A percentile compares a stretch with the other conserved stretches of the same genome.
Evolutionary conservation across 2,797 vertebrate species (phyloP).

Genomic region (Sarcoramphus papa): DNA sequence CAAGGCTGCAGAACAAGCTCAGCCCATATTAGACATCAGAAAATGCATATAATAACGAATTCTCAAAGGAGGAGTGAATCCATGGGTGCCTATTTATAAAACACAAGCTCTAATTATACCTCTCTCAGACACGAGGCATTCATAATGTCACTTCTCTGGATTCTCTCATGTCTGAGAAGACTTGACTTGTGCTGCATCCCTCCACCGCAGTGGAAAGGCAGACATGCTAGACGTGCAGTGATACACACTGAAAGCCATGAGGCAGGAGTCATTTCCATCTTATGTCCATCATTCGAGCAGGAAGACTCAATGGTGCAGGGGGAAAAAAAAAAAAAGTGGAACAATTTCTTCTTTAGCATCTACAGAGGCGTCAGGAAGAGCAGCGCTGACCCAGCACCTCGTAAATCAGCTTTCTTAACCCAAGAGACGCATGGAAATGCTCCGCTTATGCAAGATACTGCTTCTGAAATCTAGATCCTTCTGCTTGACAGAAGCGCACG

Average conservation of each 20-base stretch:
- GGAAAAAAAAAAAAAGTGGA: not conserved
- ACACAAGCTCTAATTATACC: not conserved
- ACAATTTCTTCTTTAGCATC: not conserved
- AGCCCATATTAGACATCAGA: not conserved
- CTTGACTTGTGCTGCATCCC: not conserved
- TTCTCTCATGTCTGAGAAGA: not conserved
- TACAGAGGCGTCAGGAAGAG: not conserved
- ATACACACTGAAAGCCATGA: fast-evolving
- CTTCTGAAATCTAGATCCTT: not conserved
- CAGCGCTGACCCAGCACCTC: not conserved
- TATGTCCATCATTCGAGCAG: fast-evolving
- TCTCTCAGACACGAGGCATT: not conserved
- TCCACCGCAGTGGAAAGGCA: fast-evolving
- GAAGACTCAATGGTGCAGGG: not conserved
- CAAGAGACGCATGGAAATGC: fast-evolving
- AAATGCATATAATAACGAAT: fast-evolving
- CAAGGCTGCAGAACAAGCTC: not conserved
- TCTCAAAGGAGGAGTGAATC: not conserved
- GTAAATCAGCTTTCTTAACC: not conserved
- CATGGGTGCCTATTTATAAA: not conserved
- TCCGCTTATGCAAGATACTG: fast-evolving
- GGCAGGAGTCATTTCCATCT: not conserved
- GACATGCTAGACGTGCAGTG: fast-evolving
- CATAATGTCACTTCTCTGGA: not conserved
- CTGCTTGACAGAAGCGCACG: fast-evolving